Percentiles rank a stretch among this genome's conserved stretches.
These are phyloP conservation scores for Lasioglossum zephyrum DNA, from an alignment of 2,888 invertebrate species.

Conservation along the genomic window DNA sequence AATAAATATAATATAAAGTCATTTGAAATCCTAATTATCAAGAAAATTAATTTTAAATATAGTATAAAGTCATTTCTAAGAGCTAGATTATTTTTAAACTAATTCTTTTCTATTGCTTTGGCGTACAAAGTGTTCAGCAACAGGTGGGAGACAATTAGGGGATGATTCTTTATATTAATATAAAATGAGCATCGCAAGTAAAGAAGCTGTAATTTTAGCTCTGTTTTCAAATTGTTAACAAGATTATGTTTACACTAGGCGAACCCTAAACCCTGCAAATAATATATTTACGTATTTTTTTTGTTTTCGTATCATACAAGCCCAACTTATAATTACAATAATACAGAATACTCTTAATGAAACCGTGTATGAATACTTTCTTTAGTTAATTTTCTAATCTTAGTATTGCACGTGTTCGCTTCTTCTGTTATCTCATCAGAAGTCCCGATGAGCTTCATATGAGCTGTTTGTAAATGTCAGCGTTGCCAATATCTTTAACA, in stretches of 20 bases:
- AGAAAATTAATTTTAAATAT: not conserved
- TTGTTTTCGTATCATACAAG: not conserved
- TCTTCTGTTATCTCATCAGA: not conserved
- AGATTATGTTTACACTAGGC: not conserved
- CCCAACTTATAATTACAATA: not conserved
- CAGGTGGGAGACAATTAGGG: not conserved
- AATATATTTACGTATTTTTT: not conserved
- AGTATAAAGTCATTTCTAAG: not conserved
- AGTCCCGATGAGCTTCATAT: not conserved
- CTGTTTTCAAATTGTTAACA: not conserved
- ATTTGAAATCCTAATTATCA: not conserved
- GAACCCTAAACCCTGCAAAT: not conserved
- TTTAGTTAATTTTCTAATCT: not conserved
- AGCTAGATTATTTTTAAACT: not conserved
- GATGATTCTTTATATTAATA: not conserved
- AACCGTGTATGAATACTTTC: not conserved
- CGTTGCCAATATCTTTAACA: not conserved
- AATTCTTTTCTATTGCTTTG: not conserved
- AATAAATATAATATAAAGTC: too few species aligned
- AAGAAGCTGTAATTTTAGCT: not conserved
- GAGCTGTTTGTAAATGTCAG: not conserved
- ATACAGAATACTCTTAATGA: not conserved
- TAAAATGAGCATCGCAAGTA: not conserved
- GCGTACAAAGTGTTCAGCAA: not conserved
- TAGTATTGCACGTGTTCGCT: not conserved